A percentile compares a stretch with the other conserved stretches of the same genome.
phyloP scores from a whole-genome alignment of 2,113 vertebrate genomes.

The Rafetus swinhoei region DNA sequence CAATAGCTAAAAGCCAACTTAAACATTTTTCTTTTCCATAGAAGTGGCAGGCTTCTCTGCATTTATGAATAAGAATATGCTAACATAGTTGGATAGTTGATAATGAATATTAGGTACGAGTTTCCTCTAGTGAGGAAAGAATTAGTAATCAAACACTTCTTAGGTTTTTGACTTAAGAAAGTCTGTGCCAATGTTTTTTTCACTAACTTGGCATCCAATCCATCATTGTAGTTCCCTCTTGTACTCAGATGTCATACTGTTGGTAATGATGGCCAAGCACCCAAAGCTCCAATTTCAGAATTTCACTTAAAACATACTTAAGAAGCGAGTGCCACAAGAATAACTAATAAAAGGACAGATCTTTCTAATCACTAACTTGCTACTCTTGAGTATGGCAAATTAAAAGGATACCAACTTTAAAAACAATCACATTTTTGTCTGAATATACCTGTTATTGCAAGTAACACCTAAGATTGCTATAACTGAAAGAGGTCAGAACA shows the following conservation, averaged over 20 bases:
- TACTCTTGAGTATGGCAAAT: not conserved
- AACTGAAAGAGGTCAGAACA: accelerated
- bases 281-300: not conserved
- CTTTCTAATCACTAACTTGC: not conserved
- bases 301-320: not conserved
- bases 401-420: not conserved
- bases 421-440: not conserved
- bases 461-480: not conserved
- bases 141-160: not conserved
- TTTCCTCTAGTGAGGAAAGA: not conserved
- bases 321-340: not conserved
- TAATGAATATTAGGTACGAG: accelerated
- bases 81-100: not conserved
- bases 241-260: not conserved
- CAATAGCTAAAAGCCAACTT: accelerated
- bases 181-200: not conserved
- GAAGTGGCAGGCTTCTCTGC: not conserved
- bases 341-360: not conserved
- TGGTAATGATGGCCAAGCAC: accelerated
- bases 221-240: not conserved
- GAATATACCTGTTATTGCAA: not conserved
- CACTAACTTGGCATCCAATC: not conserved
- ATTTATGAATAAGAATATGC: not conserved
- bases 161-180: not conserved
- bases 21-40: not conserved